Conservation (phyloP, 2,797 vertebrate genomes). For the Dromococcyx pavoninus region DNA sequence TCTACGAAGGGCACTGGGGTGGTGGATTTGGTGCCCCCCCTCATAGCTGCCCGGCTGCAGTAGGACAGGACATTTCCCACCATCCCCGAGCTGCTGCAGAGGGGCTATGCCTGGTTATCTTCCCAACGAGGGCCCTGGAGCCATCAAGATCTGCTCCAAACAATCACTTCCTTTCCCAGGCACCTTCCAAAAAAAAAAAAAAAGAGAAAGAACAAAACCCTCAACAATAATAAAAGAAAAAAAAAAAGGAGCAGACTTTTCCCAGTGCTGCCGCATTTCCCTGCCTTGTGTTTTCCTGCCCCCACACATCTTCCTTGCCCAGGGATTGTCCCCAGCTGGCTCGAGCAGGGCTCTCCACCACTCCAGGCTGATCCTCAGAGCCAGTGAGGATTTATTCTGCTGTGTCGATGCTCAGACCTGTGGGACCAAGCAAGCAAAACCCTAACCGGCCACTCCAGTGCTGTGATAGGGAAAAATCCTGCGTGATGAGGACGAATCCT, state of each 20-base stretch:
- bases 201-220: not conserved
- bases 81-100: rapidly evolving
- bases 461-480: not conserved
- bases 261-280: constrained; percentile 28
- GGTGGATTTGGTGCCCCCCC: not conserved
- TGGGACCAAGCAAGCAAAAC: rapidly evolving
- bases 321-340: constrained; percentile 9
- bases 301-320: not conserved
- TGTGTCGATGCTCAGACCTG: not conserved
- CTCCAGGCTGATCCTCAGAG: not conserved
- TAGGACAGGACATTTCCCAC: not conserved
- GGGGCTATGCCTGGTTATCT: constrained; percentile 57
- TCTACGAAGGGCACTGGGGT: rapidly evolving
- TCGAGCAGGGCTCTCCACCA: rapidly evolving
- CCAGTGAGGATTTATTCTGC: not conserved
- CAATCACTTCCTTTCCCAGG: constrained; percentile 73
- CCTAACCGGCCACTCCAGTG: rapidly evolving
- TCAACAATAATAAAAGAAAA: constrained; percentile 3
- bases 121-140: constrained; percentile 60
- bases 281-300: constrained; percentile 23
- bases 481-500: not conserved
- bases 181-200: constrained; percentile 8
- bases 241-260: not conserved
- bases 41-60: not conserved
- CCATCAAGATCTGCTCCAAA: constrained; percentile 70